phyloP scores from a whole-genome alignment of 2,888 invertebrate species.

The Plusia festucae region DNA sequence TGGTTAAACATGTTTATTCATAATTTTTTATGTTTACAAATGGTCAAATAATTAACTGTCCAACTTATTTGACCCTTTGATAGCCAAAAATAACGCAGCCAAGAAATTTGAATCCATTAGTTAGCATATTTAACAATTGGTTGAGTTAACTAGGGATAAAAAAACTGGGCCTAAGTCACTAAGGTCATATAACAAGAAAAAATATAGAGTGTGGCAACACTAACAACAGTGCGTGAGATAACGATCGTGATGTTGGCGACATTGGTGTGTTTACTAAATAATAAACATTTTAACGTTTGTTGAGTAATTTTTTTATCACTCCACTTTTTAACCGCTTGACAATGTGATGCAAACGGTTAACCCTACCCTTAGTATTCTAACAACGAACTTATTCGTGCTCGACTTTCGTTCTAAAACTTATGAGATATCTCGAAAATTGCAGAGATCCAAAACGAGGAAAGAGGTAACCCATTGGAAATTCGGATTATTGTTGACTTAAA shows the following conservation, averaged over 20 bases:
- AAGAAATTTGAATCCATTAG: too few species aligned
- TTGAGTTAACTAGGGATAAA: too few species aligned
- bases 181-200: slow-evolving; percentile 8
- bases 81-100: too few species aligned
- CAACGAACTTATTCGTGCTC: not conserved
- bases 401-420: not conserved
- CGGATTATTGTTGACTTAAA: not conserved
- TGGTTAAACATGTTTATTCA: too few species aligned
- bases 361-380: not conserved
- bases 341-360: not conserved
- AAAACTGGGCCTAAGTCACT: too few species aligned
- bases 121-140: too few species aligned
- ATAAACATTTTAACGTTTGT: slow-evolving; percentile 26
- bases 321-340: slow-evolving; percentile 1
- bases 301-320: slow-evolving; percentile 6
- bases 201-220: slow-evolving; percentile 26
- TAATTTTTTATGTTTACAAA: too few species aligned
- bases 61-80: too few species aligned
- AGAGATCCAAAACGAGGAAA: not conserved
- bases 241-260: slow-evolving; percentile 37
- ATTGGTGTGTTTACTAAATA: slow-evolving; percentile 37
- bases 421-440: too few species aligned
- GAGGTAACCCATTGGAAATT: not conserved
- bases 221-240: slow-evolving; percentile 39
- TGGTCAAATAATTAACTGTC: too few species aligned